A percentile compares a stretch with the other conserved stretches of the same genome.
These are phyloP conservation scores for Cylas formicarius DNA, from an alignment of 1,140 invertebrate genomes.

Conservation along the genomic window DNA sequence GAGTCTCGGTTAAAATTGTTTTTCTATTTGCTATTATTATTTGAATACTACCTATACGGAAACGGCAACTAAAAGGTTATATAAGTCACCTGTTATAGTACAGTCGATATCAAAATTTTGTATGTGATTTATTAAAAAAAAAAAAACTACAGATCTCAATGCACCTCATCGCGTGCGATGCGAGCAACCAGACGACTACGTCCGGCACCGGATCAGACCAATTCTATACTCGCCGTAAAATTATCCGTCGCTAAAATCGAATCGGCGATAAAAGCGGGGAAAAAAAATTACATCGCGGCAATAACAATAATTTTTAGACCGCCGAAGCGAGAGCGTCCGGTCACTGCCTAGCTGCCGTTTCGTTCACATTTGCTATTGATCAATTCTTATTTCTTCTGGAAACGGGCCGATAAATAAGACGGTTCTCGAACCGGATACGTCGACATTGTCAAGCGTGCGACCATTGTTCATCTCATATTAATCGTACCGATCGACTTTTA, in stretches of 20 bases:
- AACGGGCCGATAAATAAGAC: slow-evolving; percentile 34
- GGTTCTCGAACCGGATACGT: slow-evolving; percentile 25
- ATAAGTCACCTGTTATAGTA: no score
- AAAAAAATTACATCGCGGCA: slow-evolving; percentile 15
- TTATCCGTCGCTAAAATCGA: slow-evolving; percentile 10
- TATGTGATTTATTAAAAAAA: no score
- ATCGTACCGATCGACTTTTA: slow-evolving; percentile 32
- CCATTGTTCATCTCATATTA: slow-evolving; percentile 39
- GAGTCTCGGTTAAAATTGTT: no score
- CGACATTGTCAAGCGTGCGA: slow-evolving; percentile 34
- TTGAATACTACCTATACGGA: no score
- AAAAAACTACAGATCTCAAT: no score
- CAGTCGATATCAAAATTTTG: no score
- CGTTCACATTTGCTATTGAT: slow-evolving; percentile 33
- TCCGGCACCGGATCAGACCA: no score
- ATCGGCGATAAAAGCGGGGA: slow-evolving; percentile 1
- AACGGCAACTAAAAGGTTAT: no score
- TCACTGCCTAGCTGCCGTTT: slow-evolving; percentile 6
- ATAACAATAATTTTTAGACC: slow-evolving; percentile 9
- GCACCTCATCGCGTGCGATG: no score
- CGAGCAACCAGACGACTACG: no score
- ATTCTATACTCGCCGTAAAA: no score
- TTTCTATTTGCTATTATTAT: no score
- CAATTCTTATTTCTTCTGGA: slow-evolving; percentile 35
- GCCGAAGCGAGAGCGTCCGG: slow-evolving; percentile 6